Conservation (phyloP, 2,113 vertebrate genomes). For the Dolichotis patagonum region DNA sequence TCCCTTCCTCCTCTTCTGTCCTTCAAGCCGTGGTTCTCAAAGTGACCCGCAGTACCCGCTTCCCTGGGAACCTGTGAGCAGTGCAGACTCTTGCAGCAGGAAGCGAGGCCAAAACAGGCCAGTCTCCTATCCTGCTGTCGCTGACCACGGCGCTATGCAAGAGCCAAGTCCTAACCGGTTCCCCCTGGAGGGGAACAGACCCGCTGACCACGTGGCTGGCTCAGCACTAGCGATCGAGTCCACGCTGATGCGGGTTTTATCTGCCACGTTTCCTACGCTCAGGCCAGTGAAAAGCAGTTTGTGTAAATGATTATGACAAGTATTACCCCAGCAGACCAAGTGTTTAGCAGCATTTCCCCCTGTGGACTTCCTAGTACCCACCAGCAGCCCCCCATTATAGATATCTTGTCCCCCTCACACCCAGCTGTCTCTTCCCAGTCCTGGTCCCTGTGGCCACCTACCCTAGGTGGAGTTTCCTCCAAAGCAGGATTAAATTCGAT, state of each 20-base stretch:
- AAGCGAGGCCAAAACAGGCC: not conserved
- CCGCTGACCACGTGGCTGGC: fast-evolving
- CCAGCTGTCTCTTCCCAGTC: not conserved
- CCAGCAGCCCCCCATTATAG: not conserved
- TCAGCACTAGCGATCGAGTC: not conserved
- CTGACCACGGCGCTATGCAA: not conserved
- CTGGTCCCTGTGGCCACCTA: not conserved
- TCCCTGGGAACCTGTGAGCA: not conserved
- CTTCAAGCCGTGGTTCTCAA: not conserved
- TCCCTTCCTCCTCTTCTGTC: not conserved
- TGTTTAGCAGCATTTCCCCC: not conserved
- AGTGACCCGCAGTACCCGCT: too few relatives aligned
- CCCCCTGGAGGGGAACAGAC: not conserved
- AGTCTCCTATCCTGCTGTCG: too few relatives aligned
- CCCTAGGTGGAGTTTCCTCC: not conserved
- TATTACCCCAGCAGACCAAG: not conserved
- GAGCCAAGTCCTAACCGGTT: not conserved
- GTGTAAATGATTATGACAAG: not conserved
- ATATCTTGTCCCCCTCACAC: not conserved
- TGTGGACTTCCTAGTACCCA: not conserved
- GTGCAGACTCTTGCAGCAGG: not conserved
- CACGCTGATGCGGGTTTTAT: conserved; percentile 30
- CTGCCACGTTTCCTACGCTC: conserved; percentile 4
- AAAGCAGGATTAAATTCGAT: not conserved
- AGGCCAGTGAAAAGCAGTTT: conserved; percentile 43